These are phyloP conservation scores for Actinernus sp. DNA, from an alignment of 92 coral and sea anemone species.

Conservation along the genomic window DNA sequence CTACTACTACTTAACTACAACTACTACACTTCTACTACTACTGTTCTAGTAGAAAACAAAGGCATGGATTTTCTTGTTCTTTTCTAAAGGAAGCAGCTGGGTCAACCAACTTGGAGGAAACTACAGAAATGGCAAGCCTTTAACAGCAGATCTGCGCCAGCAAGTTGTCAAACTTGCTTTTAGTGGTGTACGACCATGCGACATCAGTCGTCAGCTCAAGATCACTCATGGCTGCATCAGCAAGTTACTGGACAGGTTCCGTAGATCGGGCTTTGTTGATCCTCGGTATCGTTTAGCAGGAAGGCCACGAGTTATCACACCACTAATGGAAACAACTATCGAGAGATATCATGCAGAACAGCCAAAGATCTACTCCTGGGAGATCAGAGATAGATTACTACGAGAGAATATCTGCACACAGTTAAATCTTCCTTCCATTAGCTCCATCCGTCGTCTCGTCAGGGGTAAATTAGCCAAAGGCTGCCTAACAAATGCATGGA, in stretches of 20 bases:
- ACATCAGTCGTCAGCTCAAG: conserved; percentile 84
- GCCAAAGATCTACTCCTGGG: conserved; percentile 94
- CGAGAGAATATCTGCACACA: conserved; percentile 74
- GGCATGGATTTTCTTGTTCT: no score
- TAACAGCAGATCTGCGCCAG: conserved; percentile 73
- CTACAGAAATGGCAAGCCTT: conserved; percentile 85
- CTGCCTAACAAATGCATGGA: no score
- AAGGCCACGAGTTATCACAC: conserved; percentile 87
- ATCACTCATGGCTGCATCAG: conserved; percentile 94
- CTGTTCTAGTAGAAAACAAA: no score
- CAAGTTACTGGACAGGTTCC: conserved; percentile 81
- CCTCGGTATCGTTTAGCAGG: conserved; percentile 81
- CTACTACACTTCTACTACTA: no score
- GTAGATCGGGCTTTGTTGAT: conserved; percentile 79
- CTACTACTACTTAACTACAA: no score
- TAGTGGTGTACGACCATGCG: conserved; percentile 90
- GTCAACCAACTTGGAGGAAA: conserved; percentile 92
- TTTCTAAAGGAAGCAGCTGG: conserved; percentile 20
- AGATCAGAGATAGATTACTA: conserved; percentile 77
- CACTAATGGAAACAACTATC: conserved; percentile 77
- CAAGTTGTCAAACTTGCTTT: conserved; percentile 81
- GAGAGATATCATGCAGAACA: conserved; percentile 73
- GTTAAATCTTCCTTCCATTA: conserved; percentile 76
- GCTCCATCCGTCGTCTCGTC: conserved; percentile 87
- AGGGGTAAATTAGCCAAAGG: conserved; percentile 81